Base-by-base conservation (phyloP, 2,888 invertebrate genomes). In the Eumerus sabulonum region DNA sequence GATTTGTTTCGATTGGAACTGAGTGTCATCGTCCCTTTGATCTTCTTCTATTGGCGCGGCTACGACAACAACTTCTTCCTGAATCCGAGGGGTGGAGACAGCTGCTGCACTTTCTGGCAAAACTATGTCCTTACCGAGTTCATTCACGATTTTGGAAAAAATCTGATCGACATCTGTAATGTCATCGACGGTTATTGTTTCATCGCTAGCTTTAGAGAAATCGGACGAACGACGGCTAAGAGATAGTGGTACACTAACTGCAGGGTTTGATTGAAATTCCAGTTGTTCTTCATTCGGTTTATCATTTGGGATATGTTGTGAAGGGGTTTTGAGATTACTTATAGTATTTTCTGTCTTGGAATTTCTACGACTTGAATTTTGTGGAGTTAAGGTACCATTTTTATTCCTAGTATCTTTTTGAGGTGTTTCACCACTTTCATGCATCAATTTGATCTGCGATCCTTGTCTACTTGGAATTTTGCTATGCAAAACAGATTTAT, bases 111-210 rank as follows among this genome's bases (percentile, higher is more conserved):
- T 19, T 18, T 62, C 50, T 14, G 53, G 0, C 7, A 36, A 11
- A 7, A 53, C 44, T 14, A 64, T 66, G 11, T 79, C 60, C 4
- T 59, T 56, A 1, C 84, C 84, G 16, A 86, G 67, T 35, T 84
- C 84, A 0, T 84, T 83, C 0, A 85, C 83, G 72, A 87, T 85
- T 56, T 83, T 84, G 40, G 86, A 81, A 16, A 87, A 86, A 0
- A 85, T 77, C n/a, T 85, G 84, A 76, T 87, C 86, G 0, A 85
- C 83, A 56, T 84, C 84, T 11, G 81, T 54, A 13, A 82, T 72
- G 4, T 82, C 82, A 9, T 59, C 57, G 16, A 62, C 48, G 19
- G 73, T 57, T 14, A 57, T 57, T 13, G 71, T 57, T 63, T 63
- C 56, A 45, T 64, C 64, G 1, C 45, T 18, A 13, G 48, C 12